phyloP scores from a whole-genome alignment of 2,888 invertebrate species.

The Mesorhabditis sp. region DNA sequence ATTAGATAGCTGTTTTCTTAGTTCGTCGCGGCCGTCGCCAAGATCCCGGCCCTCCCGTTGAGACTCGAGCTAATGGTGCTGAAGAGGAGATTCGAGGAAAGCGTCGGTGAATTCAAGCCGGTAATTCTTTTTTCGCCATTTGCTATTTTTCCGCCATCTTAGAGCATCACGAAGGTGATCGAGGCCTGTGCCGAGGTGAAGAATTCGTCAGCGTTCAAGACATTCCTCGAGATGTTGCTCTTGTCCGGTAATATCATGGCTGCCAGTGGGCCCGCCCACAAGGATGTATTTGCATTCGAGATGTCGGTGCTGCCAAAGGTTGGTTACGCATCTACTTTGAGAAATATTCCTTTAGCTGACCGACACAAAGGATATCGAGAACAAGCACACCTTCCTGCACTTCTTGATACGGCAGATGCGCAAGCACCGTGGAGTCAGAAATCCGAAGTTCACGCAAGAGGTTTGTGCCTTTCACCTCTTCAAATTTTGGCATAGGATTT shows the following conservation, averaged over 20 bases:
- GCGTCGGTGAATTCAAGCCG: constrained; percentile 81
- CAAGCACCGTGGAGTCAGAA: constrained; percentile 61
- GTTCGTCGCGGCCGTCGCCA: constrained; percentile 76
- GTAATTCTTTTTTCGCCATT: constrained; percentile 64
- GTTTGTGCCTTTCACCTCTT: neutral
- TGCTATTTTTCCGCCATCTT: constrained; percentile 21
- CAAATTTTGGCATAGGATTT: neutral
- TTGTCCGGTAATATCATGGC: constrained; percentile 94
- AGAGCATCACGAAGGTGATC: constrained; percentile 88
- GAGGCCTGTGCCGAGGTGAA: constrained; percentile 72
- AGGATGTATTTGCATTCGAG: constrained; percentile 88
- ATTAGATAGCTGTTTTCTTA: constrained; percentile 11
- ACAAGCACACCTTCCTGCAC: constrained; percentile 85
- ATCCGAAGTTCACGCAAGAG: too few relatives aligned
- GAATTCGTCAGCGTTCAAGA: constrained; percentile 75
- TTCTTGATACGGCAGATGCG: constrained; percentile 58
- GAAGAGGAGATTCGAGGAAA: constrained; percentile 79
- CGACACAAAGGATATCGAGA: constrained; percentile 78
- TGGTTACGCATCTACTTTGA: constrained; percentile 18
- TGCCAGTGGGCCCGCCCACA: constrained; percentile 73
- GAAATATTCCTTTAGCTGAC: constrained; percentile 56
- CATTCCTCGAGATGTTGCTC: constrained; percentile 81
- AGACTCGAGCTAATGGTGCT: constrained; percentile 84
- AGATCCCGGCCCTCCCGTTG: constrained; percentile 59
- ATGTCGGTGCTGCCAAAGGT: constrained; percentile 91